Conservation (phyloP, 2,888 invertebrate species). For the Cylindroiulus punctatus region DNA sequence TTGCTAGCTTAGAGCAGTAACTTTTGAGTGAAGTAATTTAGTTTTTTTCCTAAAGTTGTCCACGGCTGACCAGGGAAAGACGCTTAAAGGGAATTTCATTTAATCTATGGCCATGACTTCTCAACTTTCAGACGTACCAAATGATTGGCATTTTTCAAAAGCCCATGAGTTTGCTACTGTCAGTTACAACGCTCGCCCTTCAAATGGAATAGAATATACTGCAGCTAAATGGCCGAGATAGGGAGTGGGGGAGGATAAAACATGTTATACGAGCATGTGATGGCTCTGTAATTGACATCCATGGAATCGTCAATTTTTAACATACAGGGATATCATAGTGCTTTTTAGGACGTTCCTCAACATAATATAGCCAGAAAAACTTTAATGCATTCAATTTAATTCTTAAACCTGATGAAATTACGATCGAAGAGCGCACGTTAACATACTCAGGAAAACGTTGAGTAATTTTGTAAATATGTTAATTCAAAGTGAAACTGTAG, state of each 20-base stretch:
- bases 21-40: neutral
- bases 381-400: no score
- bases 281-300: no score
- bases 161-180: constrained; percentile 8
- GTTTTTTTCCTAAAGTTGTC: neutral
- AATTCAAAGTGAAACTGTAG: no score
- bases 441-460: no score
- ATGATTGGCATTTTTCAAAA: constrained; percentile 22
- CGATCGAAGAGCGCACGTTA: no score
- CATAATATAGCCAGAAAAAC: no score
- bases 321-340: no score
- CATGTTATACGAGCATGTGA: neutral
- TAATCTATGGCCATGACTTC: neutral
- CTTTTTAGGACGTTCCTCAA: no score
- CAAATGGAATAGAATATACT: neutral
- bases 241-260: neutral
- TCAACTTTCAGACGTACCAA: neutral
- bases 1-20: no score
- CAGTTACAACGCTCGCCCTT: neutral
- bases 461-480: no score
- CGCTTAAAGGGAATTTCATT: neutral
- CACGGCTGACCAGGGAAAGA: neutral
- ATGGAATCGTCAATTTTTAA: no score
- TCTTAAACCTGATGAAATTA: no score
- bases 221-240: neutral